These are phyloP conservation scores for Nowickia ferox DNA, from an alignment of 2,888 invertebrate genomes.

Conservation along the genomic window DNA sequence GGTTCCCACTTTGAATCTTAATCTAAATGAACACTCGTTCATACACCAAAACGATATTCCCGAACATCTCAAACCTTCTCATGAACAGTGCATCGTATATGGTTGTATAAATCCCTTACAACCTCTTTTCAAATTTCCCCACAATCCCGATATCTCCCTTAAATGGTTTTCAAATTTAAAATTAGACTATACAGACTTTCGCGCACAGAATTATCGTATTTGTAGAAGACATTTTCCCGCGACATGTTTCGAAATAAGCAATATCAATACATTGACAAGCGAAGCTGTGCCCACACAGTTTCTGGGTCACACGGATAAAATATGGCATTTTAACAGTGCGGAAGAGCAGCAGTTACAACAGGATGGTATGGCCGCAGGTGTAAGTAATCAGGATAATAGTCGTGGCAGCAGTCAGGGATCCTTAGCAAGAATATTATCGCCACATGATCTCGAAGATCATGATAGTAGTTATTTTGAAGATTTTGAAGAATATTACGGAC, in stretches of 20 bases:
- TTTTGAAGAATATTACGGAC: conserved; percentile 68
- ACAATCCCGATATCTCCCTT: conserved; percentile 74
- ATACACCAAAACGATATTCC: conserved; percentile 66
- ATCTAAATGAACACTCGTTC: conserved; percentile 66
- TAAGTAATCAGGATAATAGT: conserved; percentile 63
- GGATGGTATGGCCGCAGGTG: conserved; percentile 2
- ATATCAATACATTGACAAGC: conserved; percentile 68
- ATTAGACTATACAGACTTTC: conserved; percentile 70
- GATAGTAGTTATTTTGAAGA: conserved; percentile 70
- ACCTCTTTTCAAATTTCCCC: conserved; percentile 74
- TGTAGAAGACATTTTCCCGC: conserved; percentile 77
- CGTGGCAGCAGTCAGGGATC: conserved; percentile 67
- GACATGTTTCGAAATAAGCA: conserved; percentile 72
- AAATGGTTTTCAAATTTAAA: conserved; percentile 79
- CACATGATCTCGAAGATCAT: conserved; percentile 67
- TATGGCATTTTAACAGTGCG: conserved; percentile 69
- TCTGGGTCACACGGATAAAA: conserved; percentile 76
- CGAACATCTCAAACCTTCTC: conserved; percentile 29
- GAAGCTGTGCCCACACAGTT: conserved; percentile 79
- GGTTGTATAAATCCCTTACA: conserved; percentile 62
- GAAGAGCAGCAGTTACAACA: conserved; percentile 51
- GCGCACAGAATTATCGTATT: conserved; percentile 72
- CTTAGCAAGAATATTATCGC: conserved; percentile 55
- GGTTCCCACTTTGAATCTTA: conserved; percentile 72
- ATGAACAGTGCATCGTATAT: conserved; percentile 66